These are phyloP conservation scores for Zonitis immaculata DNA, from an alignment of 2,888 invertebrate species.

Conservation along the genomic window DNA sequence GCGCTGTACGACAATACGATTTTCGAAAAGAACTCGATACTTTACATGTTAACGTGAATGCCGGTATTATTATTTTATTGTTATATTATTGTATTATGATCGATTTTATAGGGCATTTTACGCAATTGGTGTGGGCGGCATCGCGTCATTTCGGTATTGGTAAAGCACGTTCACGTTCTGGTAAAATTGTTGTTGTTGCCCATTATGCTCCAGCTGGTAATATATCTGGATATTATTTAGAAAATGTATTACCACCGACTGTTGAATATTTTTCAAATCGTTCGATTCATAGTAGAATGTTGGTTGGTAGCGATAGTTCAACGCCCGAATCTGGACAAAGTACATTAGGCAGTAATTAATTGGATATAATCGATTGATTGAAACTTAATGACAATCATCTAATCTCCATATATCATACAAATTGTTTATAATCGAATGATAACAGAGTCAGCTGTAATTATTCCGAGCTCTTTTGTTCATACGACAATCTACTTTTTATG, in stretches of 20 bases:
- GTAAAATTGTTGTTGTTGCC: constrained; percentile 77
- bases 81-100: not conserved
- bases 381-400: constrained; percentile 5
- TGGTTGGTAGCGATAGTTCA: constrained; percentile 27
- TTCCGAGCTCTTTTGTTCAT: too few relatives aligned
- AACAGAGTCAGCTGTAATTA: too few relatives aligned
- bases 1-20: constrained; percentile 70
- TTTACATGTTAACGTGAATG: constrained; percentile 72
- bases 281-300: too few relatives aligned
- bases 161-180: constrained; percentile 71
- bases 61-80: constrained; percentile 51
- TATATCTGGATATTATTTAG: constrained; percentile 65
- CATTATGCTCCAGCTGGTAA: constrained; percentile 82
- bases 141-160: constrained; percentile 76
- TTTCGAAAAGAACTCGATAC: constrained; percentile 69
- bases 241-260: constrained; percentile 71
- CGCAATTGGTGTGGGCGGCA: constrained; percentile 79
- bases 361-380: too few relatives aligned
- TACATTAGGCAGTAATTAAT: constrained; percentile 15
- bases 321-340: constrained; percentile 30
- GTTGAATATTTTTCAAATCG: constrained; percentile 44
- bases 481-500: too few relatives aligned
- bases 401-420: not conserved
- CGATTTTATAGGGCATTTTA: constrained; percentile 68
- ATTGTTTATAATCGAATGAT: not conserved